These are phyloP conservation scores for Neopelma chrysocephalum DNA, from an alignment of 2,797 vertebrate genomes.

Conservation along the genomic window DNA sequence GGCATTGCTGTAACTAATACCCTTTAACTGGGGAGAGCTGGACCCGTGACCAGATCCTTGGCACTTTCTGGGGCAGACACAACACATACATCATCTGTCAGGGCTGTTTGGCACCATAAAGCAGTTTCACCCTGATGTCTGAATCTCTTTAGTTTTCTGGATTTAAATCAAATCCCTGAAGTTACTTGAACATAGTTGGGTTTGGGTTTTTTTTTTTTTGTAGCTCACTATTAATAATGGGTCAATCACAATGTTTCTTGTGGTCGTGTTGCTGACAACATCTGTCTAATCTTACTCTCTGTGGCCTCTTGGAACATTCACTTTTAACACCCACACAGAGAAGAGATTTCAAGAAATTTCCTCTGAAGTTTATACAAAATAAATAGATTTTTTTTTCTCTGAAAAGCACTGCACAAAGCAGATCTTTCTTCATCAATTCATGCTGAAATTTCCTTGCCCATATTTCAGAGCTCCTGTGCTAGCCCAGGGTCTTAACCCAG, in stretches of 20 bases:
- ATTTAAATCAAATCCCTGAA: slow-evolving; percentile 29
- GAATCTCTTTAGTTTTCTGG: slow-evolving; percentile 42
- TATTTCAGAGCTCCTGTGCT: neutral
- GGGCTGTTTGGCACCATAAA: neutral
- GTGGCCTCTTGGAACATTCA: slow-evolving; percentile 83
- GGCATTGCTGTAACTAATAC: neutral
- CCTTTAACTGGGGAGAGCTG: neutral
- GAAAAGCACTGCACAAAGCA: slow-evolving; percentile 57
- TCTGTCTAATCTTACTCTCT: slow-evolving; percentile 82
- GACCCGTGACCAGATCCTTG: neutral
- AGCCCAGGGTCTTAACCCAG: neutral
- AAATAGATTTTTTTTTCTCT: slow-evolving; percentile 75
- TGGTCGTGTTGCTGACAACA: slow-evolving; percentile 78
- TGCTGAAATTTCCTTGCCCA: slow-evolving; percentile 11
- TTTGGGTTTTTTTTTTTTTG: neutral
- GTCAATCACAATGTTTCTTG: slow-evolving; percentile 80
- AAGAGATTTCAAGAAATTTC: slow-evolving; percentile 83
- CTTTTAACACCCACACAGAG: slow-evolving; percentile 84
- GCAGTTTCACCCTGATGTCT: slow-evolving; percentile 29
- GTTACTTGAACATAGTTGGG: neutral
- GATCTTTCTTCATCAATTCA: slow-evolving; percentile 32
- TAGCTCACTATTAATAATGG: slow-evolving; percentile 68
- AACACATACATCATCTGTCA: neutral
- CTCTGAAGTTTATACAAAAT: slow-evolving; percentile 85
- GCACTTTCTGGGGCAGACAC: neutral